A percentile compares a stretch with the other conserved stretches of the same genome.
Conservation (phyloP, 2,113 vertebrate genomes). For the Zapus hudsonius region DNA sequence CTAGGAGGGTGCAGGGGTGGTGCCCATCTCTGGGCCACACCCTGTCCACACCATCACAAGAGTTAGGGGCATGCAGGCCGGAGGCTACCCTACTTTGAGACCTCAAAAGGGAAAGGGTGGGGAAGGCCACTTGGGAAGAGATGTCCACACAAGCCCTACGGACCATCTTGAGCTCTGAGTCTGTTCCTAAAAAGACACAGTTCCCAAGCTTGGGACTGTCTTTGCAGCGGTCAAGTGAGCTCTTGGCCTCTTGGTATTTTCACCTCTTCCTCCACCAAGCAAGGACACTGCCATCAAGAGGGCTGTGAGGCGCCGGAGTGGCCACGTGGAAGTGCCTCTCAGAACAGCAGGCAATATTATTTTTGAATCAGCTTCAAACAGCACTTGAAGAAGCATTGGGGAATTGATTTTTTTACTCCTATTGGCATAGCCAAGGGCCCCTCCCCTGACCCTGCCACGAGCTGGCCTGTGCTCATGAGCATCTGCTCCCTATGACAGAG, state of each 20-base stretch:
- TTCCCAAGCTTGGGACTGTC: no score
- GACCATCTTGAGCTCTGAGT: neutral
- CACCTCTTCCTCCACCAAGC: fast-evolving
- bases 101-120: fast-evolving
- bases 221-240: no score
- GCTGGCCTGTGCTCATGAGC: fast-evolving
- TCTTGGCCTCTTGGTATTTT: fast-evolving
- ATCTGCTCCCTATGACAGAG: fast-evolving
- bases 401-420: neutral
- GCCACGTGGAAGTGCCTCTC: fast-evolving
- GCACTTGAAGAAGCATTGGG: constrained; percentile 10
- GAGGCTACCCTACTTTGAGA: fast-evolving
- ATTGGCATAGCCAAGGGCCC: neutral
- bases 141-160: fast-evolving
- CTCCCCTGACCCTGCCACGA: fast-evolving
- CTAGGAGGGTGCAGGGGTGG: no score
- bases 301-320: neutral
- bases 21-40: neutral
- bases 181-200: fast-evolving
- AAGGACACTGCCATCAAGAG: fast-evolving
- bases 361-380: constrained; percentile 30
- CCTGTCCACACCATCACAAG: neutral
- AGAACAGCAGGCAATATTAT: constrained; percentile 1
- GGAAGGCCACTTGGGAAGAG: neutral
- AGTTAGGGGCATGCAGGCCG: neutral